These are phyloP conservation scores for Scaptomyza graminum DNA, from an alignment of 1,140 invertebrate genomes.

Conservation along the genomic window DNA sequence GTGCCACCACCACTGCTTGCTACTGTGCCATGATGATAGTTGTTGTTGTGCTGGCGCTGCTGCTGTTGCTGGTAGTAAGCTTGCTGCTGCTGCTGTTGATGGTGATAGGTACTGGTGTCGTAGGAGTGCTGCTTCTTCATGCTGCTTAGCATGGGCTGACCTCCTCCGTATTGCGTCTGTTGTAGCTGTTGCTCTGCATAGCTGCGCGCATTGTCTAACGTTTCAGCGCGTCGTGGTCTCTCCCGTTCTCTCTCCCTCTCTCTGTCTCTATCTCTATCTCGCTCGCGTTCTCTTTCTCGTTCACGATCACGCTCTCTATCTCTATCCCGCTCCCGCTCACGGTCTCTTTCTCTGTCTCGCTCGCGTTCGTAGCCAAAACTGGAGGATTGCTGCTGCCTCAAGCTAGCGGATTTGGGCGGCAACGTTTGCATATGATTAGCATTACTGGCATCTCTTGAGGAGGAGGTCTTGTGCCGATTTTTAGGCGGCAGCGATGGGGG, in stretches of 20 bases:
- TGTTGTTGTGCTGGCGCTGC: slow-evolving; percentile 64
- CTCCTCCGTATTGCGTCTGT: slow-evolving; percentile 48
- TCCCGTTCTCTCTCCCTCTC: slow-evolving; percentile 39
- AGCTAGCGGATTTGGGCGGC: slow-evolving; percentile 71
- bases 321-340: slow-evolving; percentile 41
- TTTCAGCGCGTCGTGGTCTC: slow-evolving; percentile 68
- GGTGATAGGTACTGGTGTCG: slow-evolving; percentile 74
- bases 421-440: slow-evolving; percentile 77
- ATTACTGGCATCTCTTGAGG: slow-evolving; percentile 57
- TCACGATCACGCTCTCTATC: slow-evolving; percentile 37
- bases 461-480: slow-evolving; percentile 73
- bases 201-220: slow-evolving; percentile 76
- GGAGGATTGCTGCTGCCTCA: slow-evolving; percentile 64
- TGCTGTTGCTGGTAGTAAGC: slow-evolving; percentile 60
- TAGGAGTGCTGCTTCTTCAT: slow-evolving; percentile 82
- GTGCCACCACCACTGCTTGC: neutral
- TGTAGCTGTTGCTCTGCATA: slow-evolving; percentile 69
- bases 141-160: slow-evolving; percentile 53
- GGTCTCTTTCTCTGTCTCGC: slow-evolving; percentile 43
- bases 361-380: slow-evolving; percentile 49
- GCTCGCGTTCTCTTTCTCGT: slow-evolving; percentile 50
- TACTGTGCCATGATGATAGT: slow-evolving; percentile 60
- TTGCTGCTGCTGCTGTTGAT: slow-evolving; percentile 63
- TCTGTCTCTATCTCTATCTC: slow-evolving; percentile 38
- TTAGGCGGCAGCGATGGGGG: slow-evolving; percentile 81